phyloP scores from a whole-genome alignment of 2,797 vertebrate species.

The Cirrhinus molitorella region DNA sequence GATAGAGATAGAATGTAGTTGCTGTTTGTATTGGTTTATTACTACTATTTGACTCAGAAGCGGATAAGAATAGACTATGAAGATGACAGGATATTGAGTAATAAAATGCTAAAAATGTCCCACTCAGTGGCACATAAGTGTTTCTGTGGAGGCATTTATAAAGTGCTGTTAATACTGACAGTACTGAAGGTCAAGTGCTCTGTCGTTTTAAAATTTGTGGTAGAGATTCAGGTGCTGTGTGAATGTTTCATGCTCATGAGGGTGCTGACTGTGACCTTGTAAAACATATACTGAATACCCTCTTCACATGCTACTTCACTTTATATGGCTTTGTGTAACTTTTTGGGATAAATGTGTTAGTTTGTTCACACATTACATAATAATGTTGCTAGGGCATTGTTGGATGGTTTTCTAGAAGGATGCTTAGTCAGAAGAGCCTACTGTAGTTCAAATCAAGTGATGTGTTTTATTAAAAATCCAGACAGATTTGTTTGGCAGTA shows the following conservation, averaged over 20 bases:
- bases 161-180: slow-evolving; percentile 12
- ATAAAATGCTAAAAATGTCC: neutral
- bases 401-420: neutral
- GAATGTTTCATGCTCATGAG: neutral
- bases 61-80: neutral
- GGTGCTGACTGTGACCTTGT: neutral
- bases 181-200: neutral
- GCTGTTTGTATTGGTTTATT: neutral
- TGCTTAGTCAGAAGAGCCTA: neutral
- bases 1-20: neutral
- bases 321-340: neutral
- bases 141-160: neutral
- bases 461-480: slow-evolving; percentile 19
- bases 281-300: slow-evolving; percentile 1
- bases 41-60: neutral
- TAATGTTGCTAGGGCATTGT: too few species aligned
- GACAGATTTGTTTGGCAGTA: slow-evolving; percentile 68
- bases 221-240: neutral
- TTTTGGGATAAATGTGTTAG: neutral
- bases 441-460: neutral
- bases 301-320: neutral
- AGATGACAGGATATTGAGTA: neutral
- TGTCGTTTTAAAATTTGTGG: neutral
- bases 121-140: neutral
- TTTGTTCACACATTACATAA: neutral